These are phyloP conservation scores for Andrena bucephala DNA, from an alignment of 2,888 invertebrate genomes.

Conservation along the genomic window DNA sequence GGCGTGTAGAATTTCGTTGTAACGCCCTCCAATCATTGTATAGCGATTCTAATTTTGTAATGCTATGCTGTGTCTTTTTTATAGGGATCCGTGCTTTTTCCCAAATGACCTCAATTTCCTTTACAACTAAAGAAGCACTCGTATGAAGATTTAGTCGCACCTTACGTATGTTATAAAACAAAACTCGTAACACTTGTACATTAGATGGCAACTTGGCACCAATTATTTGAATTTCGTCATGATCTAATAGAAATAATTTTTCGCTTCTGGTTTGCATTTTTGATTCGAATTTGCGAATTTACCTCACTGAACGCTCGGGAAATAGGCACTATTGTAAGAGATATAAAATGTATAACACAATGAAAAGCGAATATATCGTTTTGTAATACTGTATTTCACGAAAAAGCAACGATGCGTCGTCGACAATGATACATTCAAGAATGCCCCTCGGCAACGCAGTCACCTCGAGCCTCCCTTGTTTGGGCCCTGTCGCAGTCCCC, in stretches of 20 bases:
- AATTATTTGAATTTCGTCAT: neutral
- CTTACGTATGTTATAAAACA: conserved; percentile 3
- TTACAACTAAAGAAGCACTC: neutral
- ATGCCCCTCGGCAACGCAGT: no score
- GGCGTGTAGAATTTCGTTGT: neutral
- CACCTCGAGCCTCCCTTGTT: no score
- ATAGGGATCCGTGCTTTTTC: no score
- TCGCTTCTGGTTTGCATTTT: conserved; percentile 2
- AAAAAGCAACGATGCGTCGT: no score
- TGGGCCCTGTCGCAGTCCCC: no score
- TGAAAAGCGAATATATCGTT: no score
- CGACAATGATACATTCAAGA: no score
- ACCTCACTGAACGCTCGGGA: neutral
- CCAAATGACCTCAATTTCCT: neutral
- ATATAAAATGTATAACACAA: no score
- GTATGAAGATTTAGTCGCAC: neutral
- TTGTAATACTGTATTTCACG: no score
- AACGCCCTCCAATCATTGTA: neutral
- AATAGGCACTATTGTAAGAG: no score
- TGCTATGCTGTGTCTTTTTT: neutral
- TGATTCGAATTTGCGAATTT: neutral
- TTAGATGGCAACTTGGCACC: conserved; percentile 1
- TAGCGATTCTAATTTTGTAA: neutral
- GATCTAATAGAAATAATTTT: neutral
- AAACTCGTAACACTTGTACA: neutral